A percentile compares a stretch with the other conserved stretches of the same genome.
Evolutionary conservation across 30 jellyfish, hydroid and myxozoan genomes (phyloP).

Genomic region (Aurelia sp.): DNA sequence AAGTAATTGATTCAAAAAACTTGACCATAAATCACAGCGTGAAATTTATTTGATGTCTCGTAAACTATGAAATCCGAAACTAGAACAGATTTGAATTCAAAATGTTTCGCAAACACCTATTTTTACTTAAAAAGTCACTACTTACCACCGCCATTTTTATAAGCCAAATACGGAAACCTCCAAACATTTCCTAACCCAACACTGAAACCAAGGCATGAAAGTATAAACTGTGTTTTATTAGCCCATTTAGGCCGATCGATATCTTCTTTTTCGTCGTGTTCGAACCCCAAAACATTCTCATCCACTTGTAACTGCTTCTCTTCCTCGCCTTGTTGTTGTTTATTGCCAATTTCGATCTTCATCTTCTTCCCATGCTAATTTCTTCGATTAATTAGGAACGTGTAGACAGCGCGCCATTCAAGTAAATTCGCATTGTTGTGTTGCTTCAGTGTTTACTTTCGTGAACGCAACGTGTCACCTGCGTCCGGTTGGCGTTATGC

Average conservation of each 20-base stretch:
- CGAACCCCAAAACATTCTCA: neutral
- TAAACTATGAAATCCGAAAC: too few relatives aligned
- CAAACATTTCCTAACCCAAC: slow-evolving; percentile 95
- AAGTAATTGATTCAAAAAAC: too few relatives aligned
- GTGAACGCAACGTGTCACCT: slow-evolving; percentile 47
- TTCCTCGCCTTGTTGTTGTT: slow-evolving; percentile 20
- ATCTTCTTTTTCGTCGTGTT: slow-evolving; percentile 16
- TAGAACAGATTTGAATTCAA: too few relatives aligned
- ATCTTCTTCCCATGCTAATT: neutral
- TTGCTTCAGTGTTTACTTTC: neutral
- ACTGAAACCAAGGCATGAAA: slow-evolving; percentile 89
- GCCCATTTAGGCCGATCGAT: slow-evolving; percentile 81
- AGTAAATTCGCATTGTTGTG: neutral
- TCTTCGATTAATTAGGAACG: neutral
- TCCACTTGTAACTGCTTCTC: slow-evolving; percentile 8
- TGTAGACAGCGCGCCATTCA: too few relatives aligned
- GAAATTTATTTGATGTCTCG: too few relatives aligned
- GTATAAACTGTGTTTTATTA: slow-evolving; percentile 78
- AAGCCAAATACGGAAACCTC: slow-evolving; percentile 94
- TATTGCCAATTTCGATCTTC: slow-evolving; percentile 53
- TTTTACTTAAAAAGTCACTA: too few relatives aligned
- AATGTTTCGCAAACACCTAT: too few relatives aligned
- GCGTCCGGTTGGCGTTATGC: neutral
- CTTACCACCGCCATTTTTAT: slow-evolving; percentile 92
- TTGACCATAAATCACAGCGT: too few relatives aligned